These are phyloP conservation scores for Neodiprion lecontei DNA, from an alignment of 1,140 invertebrate species.

Conservation along the genomic window DNA sequence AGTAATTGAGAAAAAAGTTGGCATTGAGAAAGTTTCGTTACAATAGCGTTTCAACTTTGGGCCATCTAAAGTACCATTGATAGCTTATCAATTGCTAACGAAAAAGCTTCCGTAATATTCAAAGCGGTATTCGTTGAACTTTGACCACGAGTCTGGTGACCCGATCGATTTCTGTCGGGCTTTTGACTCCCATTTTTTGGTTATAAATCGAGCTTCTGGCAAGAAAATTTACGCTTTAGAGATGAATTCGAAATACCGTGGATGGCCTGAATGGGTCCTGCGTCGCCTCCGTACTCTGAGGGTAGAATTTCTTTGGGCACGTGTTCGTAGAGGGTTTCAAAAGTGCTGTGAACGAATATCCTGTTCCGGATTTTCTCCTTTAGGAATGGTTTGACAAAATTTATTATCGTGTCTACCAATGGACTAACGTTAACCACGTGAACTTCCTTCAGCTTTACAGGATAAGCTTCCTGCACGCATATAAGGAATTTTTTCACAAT, in stretches of 20 bases:
- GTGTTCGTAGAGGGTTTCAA: slow-evolving; percentile 77
- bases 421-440: slow-evolving; percentile 85
- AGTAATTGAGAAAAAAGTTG: not conserved
- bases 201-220: too few species aligned
- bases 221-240: too few species aligned
- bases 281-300: slow-evolving; percentile 78
- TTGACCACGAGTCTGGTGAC: too few species aligned
- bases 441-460: slow-evolving; percentile 84
- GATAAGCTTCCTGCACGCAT: slow-evolving; percentile 85
- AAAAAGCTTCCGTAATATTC: too few species aligned
- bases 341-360: slow-evolving; percentile 77
- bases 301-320: slow-evolving; percentile 81
- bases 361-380: slow-evolving; percentile 86
- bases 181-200: too few species aligned
- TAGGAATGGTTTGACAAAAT: slow-evolving; percentile 83
- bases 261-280: slow-evolving; percentile 72
- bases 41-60: not conserved
- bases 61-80: too few species aligned
- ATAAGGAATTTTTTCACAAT: slow-evolving; percentile 83
- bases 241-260: slow-evolving; percentile 64
- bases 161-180: too few species aligned
- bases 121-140: too few species aligned
- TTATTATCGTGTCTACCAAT: slow-evolving; percentile 81
- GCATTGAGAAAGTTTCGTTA: not conserved
- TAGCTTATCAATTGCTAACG: too few species aligned